phyloP scores from a whole-genome alignment of 2,797 vertebrate species.

The Pelochelys cantorii region DNA sequence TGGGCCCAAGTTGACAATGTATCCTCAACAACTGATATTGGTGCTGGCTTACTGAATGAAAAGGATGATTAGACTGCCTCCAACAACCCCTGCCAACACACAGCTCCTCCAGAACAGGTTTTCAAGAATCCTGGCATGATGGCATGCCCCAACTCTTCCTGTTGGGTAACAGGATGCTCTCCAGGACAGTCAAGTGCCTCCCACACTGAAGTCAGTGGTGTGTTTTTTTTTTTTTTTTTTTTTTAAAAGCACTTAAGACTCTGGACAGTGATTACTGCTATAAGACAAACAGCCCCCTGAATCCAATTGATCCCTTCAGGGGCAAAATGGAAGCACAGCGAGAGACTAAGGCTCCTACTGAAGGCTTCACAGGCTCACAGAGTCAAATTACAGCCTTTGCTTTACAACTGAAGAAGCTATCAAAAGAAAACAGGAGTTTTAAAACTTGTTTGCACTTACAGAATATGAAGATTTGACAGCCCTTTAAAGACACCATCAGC shows the following conservation, averaged over 20 bases:
- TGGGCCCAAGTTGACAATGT: neutral
- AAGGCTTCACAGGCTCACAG: neutral
- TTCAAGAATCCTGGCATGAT: neutral
- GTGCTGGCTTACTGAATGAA: neutral
- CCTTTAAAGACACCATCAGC: slow-evolving; percentile 93
- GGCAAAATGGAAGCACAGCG: neutral
- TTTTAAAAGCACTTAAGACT: neutral
- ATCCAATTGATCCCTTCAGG: accelerated
- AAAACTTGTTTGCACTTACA: slow-evolving; percentile 85
- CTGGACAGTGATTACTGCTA: neutral
- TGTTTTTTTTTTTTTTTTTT: neutral
- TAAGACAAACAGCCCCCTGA: neutral
- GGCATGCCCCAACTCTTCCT: neutral
- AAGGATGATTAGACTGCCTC: neutral
- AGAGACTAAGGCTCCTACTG: neutral
- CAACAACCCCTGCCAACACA: neutral
- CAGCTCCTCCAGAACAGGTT: neutral
- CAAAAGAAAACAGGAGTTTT: neutral
- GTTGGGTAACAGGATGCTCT: neutral
- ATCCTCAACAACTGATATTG: neutral
- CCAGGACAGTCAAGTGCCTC: neutral
- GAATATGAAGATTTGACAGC: slow-evolving; percentile 87
- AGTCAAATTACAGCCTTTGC: neutral
- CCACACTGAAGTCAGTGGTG: neutral
- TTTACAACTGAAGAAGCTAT: neutral